Evolutionary conservation across 2,113 vertebrate species (phyloP), one percentile per base, ranked within the genome.

Genomic region (Onychostoma macrolepis): DNA sequence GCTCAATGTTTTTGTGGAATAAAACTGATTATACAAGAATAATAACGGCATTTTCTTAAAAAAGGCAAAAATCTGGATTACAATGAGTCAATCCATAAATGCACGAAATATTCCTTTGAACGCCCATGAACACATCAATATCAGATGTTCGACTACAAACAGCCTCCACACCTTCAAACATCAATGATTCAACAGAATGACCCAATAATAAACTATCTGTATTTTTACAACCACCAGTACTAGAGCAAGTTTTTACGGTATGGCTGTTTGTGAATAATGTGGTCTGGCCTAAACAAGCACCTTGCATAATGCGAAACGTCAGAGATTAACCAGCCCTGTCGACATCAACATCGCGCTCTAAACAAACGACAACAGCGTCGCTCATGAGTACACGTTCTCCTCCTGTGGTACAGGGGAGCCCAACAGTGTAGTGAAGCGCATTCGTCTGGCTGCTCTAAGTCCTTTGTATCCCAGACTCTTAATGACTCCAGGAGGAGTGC

Each of bases 401-500:
- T 69, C 80, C 61, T 6, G 5, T 26, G 43, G 9, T 67, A 30
- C 38, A 69, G 63, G 10, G 41, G n/a, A 50, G 80, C 63, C 80
- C 80, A 69, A 69, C 61, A 71, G 61, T 36, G 80, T 50, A 33
- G 26, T 19, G 9, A 50, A 83, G 28, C 43, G 15, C 79, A 87
- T 80, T 87, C 65, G 58, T 83, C 53, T 63, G 30, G n/a, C 81
- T 87, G 85, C 83, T 82, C 26, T 24, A 84, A 71, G 83, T 78
- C 58, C 75, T 84, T 86, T 83, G 80, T 75, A 43, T 87, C 79
- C 58, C 72, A 19, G 38, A 26, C 53, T 83, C 69, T 77, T 83
- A 88, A 90, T 88, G 89, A 87, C 89, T 87, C 82, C 83, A 38
- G 83, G 80, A 89, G 86, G 88, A 90, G 78, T 48, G 43, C 61